These are phyloP conservation scores for Shinisaurus crocodilurus DNA, from an alignment of 2,113 vertebrate genomes.

Conservation along the genomic window DNA sequence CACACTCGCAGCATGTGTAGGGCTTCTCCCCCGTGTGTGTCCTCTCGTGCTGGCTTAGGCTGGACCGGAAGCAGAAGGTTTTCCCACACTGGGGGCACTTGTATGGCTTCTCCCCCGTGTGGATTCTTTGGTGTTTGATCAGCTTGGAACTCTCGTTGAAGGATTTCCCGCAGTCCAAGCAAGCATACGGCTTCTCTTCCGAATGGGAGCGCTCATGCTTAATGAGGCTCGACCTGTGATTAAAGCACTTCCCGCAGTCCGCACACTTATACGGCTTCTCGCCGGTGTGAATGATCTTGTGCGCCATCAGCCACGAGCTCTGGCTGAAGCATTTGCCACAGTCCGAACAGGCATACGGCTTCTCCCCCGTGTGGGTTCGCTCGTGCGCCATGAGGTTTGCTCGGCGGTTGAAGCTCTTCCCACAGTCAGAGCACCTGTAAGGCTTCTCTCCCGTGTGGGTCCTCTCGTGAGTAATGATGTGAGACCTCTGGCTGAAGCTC, in stretches of 20 bases:
- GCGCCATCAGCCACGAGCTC: conserved; percentile 59
- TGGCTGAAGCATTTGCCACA: conserved; percentile 67
- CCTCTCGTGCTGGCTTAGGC: conserved; percentile 49
- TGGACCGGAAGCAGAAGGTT: conserved; percentile 45
- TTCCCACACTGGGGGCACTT: conserved; percentile 55
- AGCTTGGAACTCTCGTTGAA: conserved; percentile 23
- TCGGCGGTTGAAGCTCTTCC: conserved; percentile 60
- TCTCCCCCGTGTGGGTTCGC: conserved; percentile 66
- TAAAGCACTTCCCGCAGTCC: conserved; percentile 36
- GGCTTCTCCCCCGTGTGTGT: conserved; percentile 63
- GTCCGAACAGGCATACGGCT: conserved; percentile 61
- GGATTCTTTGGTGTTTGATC: conserved; percentile 48
- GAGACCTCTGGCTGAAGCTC: conserved; percentile 40
- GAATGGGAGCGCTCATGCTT: conserved; percentile 23
- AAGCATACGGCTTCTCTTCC: conserved; percentile 5
- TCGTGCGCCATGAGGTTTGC: conserved; percentile 61
- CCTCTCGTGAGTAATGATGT: conserved; percentile 57
- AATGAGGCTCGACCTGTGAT: conserved; percentile 44
- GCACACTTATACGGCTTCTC: conserved; percentile 55
- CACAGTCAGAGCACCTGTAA: conserved; percentile 59
- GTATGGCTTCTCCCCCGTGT: conserved; percentile 50
- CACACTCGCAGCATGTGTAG: conserved; percentile 49
- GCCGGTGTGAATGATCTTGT: conserved; percentile 48
- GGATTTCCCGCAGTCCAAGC: conserved; percentile 15
- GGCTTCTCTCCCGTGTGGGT: conserved; percentile 68